Evolutionary conservation across 2,113 vertebrate genomes (phyloP).

Genomic region (Mus spicilegus): DNA sequence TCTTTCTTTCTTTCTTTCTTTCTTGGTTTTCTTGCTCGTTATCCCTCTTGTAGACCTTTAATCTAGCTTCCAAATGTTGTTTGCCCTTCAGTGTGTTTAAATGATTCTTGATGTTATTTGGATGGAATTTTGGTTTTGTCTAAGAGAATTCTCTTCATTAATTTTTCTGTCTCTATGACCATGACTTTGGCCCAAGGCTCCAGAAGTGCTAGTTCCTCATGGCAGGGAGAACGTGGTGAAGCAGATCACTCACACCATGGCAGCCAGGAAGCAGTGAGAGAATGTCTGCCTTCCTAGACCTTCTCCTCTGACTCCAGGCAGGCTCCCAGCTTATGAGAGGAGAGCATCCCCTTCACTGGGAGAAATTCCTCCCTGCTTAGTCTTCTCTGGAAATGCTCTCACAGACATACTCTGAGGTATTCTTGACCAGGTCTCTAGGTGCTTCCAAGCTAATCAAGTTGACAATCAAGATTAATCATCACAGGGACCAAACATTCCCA

Average conservation of each 20-base stretch:
- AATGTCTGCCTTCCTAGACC: background rate
- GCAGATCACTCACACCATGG: background rate
- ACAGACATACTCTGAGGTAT: background rate
- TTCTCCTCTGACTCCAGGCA: background rate
- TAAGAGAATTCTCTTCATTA: background rate
- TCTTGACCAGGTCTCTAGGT: too few relatives aligned
- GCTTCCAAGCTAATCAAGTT: background rate
- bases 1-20: background rate
- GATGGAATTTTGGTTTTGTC: background rate
- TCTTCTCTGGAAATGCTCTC: background rate
- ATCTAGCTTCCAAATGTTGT: background rate
- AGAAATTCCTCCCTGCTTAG: background rate
- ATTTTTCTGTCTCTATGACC: background rate
- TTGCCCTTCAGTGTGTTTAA: background rate
- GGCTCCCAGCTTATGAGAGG: background rate
- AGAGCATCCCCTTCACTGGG: background rate
- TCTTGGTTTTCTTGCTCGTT: background rate
- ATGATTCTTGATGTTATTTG: background rate
- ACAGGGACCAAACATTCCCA: background rate
- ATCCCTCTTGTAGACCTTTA: background rate
- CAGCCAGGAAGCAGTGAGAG: background rate
- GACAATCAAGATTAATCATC: background rate
- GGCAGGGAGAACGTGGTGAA: background rate
- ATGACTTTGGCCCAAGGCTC: background rate
- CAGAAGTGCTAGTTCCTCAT: too few relatives aligned